Evolutionary conservation across 2,888 invertebrate genomes (phyloP).

Genomic region (Julus scandinavius): DNA sequence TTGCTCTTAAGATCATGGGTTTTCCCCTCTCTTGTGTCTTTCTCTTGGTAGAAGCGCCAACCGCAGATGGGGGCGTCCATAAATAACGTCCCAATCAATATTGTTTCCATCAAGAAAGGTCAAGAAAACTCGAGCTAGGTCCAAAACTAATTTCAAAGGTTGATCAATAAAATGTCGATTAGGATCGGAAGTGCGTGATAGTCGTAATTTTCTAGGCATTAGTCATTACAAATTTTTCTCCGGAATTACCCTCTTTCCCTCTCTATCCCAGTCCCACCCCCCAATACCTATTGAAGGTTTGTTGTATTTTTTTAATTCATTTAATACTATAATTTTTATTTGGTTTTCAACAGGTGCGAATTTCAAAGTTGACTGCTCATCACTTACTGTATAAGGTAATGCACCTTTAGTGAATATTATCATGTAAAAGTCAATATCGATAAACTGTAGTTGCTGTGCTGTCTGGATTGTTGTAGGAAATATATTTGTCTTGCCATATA

Average conservation of each 20-base stretch:
- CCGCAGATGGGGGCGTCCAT: constrained; percentile 30
- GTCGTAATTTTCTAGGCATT: not conserved
- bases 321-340: not conserved
- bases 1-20: not conserved
- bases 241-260: not conserved
- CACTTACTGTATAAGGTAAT: not conserved
- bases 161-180: constrained; percentile 1
- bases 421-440: too few relatives aligned
- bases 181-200: not conserved
- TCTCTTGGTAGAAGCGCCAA: not conserved
- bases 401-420: too few relatives aligned
- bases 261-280: too few relatives aligned
- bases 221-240: not conserved
- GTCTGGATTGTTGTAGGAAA: too few relatives aligned
- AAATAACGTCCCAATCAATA: not conserved
- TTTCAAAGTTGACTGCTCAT: not conserved
- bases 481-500: not conserved
- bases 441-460: too few relatives aligned
- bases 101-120: not conserved
- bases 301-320: too few relatives aligned
- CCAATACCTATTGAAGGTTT: not conserved
- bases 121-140: not conserved
- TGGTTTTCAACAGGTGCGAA: not conserved
- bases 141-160: not conserved
- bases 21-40: not conserved